Percentiles rank a stretch among this genome's conserved stretches.
Conservation (phyloP, 2,797 vertebrate species). For the Rhynchotus rufescens region DNA sequence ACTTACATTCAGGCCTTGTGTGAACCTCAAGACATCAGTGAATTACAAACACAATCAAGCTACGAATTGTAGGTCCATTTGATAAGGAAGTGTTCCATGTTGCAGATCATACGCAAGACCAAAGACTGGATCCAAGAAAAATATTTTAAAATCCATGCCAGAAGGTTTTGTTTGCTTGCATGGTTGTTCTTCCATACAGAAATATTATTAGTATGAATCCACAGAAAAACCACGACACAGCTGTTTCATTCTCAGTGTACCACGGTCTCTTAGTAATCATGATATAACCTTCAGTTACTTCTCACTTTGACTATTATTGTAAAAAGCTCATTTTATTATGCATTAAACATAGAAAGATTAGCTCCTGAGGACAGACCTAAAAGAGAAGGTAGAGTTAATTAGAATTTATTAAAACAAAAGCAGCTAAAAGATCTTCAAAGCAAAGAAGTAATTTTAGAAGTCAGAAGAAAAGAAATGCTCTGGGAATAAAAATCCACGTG, state of each 20-base stretch:
- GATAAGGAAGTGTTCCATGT: background rate
- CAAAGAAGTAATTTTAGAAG: background rate
- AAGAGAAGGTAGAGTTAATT: background rate
- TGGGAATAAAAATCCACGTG: background rate
- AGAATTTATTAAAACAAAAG: conserved; percentile 30
- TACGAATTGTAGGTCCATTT: background rate
- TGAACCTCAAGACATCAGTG: background rate
- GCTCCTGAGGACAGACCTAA: background rate
- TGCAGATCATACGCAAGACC: background rate
- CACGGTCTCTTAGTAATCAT: background rate
- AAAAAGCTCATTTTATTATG: background rate
- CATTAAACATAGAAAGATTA: background rate
- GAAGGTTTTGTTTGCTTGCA: background rate
- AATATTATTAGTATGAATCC: background rate
- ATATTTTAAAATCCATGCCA: background rate
- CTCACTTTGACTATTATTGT: background rate
- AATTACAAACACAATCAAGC: background rate
- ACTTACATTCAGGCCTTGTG: background rate
- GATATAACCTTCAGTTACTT: background rate
- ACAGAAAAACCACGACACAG: background rate
- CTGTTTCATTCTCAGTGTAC: background rate
- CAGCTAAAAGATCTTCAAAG: conserved; percentile 6
- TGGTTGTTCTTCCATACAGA: background rate
- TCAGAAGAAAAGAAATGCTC: background rate
- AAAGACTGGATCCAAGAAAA: background rate